phyloP scores from a whole-genome alignment of 2,888 invertebrate species.

The Cordilura impudica region DNA sequence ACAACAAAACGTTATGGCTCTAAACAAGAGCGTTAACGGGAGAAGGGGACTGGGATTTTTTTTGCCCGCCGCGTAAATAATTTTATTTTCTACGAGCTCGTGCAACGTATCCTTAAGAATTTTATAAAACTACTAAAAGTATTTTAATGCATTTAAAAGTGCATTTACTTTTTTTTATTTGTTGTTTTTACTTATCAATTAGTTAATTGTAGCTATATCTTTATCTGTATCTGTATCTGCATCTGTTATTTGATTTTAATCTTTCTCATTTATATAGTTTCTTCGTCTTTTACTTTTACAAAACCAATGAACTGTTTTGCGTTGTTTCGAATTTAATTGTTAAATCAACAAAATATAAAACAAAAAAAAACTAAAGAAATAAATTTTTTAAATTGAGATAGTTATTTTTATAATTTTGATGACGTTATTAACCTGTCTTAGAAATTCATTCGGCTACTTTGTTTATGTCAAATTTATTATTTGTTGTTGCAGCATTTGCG shows the following conservation, averaged over 20 bases:
- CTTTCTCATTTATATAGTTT: background rate
- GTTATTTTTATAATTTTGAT: conserved; percentile 10
- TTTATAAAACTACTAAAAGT: conserved; percentile 54
- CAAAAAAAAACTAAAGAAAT: background rate
- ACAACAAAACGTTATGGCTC: background rate
- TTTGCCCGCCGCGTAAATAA: conserved; percentile 55
- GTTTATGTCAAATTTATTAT: background rate
- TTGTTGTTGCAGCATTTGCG: background rate
- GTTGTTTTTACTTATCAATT: conserved; percentile 34
- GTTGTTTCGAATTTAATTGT: background rate
- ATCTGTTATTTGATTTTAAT: background rate
- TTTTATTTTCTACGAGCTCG: conserved; percentile 52
- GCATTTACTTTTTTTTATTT: conserved; percentile 20
- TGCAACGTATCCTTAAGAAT: conserved; percentile 59
- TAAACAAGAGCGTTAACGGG: too few relatives aligned
- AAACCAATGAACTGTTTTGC: conserved; percentile 15
- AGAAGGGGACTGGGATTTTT: background rate
- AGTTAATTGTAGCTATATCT: conserved; percentile 5
- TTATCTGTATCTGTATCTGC: background rate
- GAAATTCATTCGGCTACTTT: background rate
- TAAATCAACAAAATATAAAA: background rate
- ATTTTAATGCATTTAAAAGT: background rate
- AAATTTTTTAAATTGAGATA: background rate
- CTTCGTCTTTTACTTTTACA: conserved; percentile 8
- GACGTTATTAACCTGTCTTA: conserved; percentile 4